Evolutionary conservation across 2,797 vertebrate species (phyloP), one percentile per base, ranked within the genome.

Genomic region (Tenualosa thibaudeaui): DNA sequence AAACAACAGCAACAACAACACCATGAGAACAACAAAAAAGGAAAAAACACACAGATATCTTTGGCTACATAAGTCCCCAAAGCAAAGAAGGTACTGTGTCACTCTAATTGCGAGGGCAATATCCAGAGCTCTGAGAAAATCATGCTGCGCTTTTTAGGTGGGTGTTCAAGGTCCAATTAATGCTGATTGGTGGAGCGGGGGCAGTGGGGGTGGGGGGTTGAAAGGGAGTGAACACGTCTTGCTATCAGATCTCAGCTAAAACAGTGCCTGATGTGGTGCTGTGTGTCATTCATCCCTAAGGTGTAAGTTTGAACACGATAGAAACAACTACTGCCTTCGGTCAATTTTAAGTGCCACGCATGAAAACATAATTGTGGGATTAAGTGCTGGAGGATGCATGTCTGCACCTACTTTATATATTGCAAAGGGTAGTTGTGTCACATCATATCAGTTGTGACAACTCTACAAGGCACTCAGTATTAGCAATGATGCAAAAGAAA

Each of bases 91-190:
- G 43, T 43, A 31, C n/a, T 58, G 58, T 40, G 40, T 58, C 24
- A 22, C 24, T 86, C 46, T 86, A 86, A 86, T 86, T 86, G 82
- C 37, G 56, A 50, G 71, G 71, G 82, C 82, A 86, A 75, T 26
- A 50, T 54, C 50, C 15, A 19, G 26, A 5, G 53, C 37, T 93
- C 93, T 92, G 93, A 90, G 93, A 90, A 75, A 31, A 75, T 37
- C 31, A 12, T 43, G 68, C 68, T 43, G 15, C 15, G 5, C 24
- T 75, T 5, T 43, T 5, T 37, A 17, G 31, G 15, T 43, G 68
- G 78, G 89, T 92, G 92, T 93, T 94, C 94, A 94, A 94, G 93
- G 93, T 90, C 92, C 91, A 94, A 94, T 94, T 93, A 92, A 89
- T 89, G 90, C 89, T 90, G 89, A 88, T 86, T 83, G 87, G 81